phyloP scores from a whole-genome alignment of 1,140 invertebrate species.

The Danaus melanippus region DNA sequence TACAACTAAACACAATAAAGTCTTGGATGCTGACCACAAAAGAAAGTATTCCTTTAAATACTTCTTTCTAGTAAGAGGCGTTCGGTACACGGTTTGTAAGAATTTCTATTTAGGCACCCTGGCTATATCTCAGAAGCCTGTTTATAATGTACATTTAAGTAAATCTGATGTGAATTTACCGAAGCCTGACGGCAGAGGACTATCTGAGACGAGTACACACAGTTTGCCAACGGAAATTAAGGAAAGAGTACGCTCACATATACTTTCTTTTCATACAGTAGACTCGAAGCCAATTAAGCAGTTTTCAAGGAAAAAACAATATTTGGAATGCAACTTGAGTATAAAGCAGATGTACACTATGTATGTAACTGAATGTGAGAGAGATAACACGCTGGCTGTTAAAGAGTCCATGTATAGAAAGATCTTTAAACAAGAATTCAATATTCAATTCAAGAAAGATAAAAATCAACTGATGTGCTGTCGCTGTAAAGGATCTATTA shows the following conservation, averaged over 20 bases:
- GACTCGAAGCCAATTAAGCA: conserved; percentile 52
- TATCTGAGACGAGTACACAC: conserved; percentile 49
- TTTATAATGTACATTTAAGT: conserved; percentile 60
- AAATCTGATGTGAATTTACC: conserved; percentile 63
- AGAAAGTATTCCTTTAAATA: conserved; percentile 59
- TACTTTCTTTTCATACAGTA: conserved; percentile 49
- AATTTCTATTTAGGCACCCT: conserved; percentile 64
- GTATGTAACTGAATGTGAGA: conserved; percentile 54
- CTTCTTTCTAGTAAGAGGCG: conserved; percentile 51
- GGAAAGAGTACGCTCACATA: conserved; percentile 54
- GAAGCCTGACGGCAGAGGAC: conserved; percentile 56
- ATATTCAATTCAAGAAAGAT: conserved; percentile 63
- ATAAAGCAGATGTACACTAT: conserved; percentile 67
- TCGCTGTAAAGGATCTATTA: conserved; percentile 51
- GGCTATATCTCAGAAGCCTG: conserved; percentile 61
- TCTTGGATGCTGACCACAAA: conserved; percentile 30
- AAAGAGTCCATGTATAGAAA: conserved; percentile 69
- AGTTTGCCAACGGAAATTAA: conserved; percentile 45
- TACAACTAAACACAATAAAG: conserved; percentile 38
- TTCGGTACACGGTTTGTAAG: conserved; percentile 55
- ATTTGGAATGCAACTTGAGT: conserved; percentile 58
- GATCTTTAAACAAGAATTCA: conserved; percentile 67
- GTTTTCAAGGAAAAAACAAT: conserved; percentile 62
- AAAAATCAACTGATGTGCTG: conserved; percentile 50
- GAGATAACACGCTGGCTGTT: conserved; percentile 45